Percentiles rank a stretch among this genome's conserved stretches.
Conservation (phyloP, 2,797 vertebrate species). For the Pseudochirops cupreus region DNA sequence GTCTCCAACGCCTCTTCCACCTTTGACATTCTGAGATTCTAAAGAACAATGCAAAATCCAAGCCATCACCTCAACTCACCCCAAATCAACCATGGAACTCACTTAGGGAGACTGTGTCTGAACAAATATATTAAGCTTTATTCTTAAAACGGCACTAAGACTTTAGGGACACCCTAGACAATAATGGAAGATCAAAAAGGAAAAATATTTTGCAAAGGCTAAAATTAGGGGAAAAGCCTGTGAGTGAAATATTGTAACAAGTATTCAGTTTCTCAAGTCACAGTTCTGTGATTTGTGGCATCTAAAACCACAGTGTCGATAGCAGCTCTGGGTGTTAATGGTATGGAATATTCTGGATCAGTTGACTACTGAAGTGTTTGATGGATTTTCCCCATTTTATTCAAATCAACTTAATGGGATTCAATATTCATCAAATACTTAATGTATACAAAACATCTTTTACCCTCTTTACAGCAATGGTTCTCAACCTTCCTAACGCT, state of each 20-base stretch:
- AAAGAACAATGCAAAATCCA: not conserved
- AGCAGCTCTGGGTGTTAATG: not conserved
- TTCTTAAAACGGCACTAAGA: not conserved
- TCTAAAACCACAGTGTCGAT: not conserved
- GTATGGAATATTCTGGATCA: not conserved
- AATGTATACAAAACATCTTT: not conserved
- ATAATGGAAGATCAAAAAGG: not conserved
- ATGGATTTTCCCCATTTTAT: not conserved
- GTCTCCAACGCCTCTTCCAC: not conserved
- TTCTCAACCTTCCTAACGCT: too few relatives aligned
- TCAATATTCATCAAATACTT: not conserved
- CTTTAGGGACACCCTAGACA: not conserved
- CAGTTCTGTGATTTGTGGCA: not conserved
- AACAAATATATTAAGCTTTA: not conserved
- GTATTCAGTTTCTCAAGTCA: not conserved
- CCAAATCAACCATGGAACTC: not conserved
- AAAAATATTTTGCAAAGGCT: not conserved
- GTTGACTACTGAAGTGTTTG: not conserved
- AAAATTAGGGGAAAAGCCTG: not conserved
- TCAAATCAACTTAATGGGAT: not conserved
- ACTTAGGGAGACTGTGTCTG: not conserved
- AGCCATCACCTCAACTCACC: not conserved
- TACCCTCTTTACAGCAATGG: too few relatives aligned
- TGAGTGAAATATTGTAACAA: not conserved
- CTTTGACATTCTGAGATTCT: not conserved